A percentile compares a stretch with the other conserved stretches of the same genome.
These are phyloP conservation scores for Calameuta pallipes DNA, from an alignment of 2,888 invertebrate species.

Conservation along the genomic window DNA sequence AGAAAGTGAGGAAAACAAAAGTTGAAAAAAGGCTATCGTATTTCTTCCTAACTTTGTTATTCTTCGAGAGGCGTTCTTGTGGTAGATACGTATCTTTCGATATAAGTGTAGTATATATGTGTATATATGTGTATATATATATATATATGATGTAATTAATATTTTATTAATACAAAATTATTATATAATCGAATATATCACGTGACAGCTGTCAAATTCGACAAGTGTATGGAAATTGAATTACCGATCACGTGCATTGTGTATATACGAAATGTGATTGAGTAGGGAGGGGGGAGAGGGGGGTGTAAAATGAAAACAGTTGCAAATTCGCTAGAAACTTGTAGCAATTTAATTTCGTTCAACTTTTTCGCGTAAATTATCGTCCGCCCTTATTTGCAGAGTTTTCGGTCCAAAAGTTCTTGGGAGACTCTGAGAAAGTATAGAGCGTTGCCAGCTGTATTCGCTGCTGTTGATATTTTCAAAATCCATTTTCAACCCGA, in stretches of 20 bases:
- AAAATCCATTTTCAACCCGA: background rate
- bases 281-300: accelerated
- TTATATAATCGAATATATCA: background rate
- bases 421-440: background rate
- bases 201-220: background rate
- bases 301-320: background rate
- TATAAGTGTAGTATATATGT: background rate
- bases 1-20: background rate
- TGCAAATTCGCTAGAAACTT: conserved; percentile 1
- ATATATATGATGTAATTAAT: background rate
- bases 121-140: too few species aligned
- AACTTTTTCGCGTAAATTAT: background rate
- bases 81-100: background rate
- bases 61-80: background rate
- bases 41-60: background rate
- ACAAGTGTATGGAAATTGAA: background rate
- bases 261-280: background rate
- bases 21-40: background rate
- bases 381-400: background rate
- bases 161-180: background rate
- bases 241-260: background rate
- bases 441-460: background rate
- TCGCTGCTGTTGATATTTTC: background rate
- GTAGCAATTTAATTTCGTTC: conserved; percentile 13
- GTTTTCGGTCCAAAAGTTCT: background rate